Conservation (phyloP, 2,797 vertebrate genomes). For the Kryptopterus vitreolus region DNA sequence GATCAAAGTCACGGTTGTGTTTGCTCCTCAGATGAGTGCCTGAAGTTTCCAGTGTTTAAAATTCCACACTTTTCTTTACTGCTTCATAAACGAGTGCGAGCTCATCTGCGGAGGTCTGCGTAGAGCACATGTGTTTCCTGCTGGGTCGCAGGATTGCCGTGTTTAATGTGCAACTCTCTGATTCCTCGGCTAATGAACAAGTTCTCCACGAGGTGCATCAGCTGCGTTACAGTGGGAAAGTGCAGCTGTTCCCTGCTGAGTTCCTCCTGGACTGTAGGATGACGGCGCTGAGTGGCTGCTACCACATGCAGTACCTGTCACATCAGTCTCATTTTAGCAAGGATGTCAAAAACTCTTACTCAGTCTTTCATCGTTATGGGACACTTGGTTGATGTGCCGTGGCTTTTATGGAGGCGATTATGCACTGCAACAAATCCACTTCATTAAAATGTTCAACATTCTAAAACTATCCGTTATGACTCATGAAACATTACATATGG, state of each 20-base stretch:
- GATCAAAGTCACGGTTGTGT: constrained; percentile 30
- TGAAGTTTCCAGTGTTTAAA: constrained; percentile 51
- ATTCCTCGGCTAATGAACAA: constrained; percentile 32
- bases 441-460: neutral
- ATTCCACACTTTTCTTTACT: constrained; percentile 46
- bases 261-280: constrained; percentile 32
- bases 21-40: constrained; percentile 40
- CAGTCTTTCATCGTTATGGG: no score
- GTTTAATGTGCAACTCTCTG: constrained; percentile 12
- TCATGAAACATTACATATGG: no score
- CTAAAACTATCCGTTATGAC: neutral
- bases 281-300: neutral
- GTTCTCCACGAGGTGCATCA: constrained; percentile 12
- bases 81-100: constrained; percentile 30
- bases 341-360: neutral
- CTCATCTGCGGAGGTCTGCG: constrained; percentile 28
- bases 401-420: neutral
- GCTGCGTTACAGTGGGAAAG: constrained; percentile 18
- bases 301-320: neutral
- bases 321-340: neutral
- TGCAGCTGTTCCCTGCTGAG: constrained; percentile 6
- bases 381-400: neutral
- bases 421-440: neutral
- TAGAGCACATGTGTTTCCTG: constrained; percentile 27
- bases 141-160: constrained; percentile 12